These are phyloP conservation scores for Microtus oregoni DNA, from an alignment of 2,113 vertebrate species.

Conservation along the genomic window DNA sequence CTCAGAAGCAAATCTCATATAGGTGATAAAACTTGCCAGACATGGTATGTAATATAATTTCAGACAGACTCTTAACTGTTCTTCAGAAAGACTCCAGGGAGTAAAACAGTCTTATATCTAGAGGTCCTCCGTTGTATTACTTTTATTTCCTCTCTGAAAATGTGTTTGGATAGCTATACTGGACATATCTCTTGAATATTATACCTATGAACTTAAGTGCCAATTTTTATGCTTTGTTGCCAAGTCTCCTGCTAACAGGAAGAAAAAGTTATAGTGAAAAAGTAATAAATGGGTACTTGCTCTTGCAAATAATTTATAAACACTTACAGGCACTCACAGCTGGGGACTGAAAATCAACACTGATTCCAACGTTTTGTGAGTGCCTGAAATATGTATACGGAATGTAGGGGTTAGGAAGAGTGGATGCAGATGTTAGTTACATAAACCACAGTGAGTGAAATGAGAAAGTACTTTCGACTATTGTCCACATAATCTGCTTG, in stretches of 20 bases:
- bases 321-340: background rate
- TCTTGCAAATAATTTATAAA: conserved; percentile 23
- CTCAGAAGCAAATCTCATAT: conserved; percentile 71
- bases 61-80: conserved; percentile 68
- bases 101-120: conserved; percentile 59
- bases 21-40: conserved; percentile 75
- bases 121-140: conserved; percentile 19
- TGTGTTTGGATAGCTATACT: conserved; percentile 36
- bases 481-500: background rate
- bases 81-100: conserved; percentile 57
- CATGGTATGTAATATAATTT: conserved; percentile 75
- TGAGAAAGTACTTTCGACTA: background rate
- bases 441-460: background rate
- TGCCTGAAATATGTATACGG: background rate
- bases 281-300: background rate
- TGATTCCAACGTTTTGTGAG: background rate
- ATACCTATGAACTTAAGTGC: conserved; percentile 29
- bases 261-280: conserved; percentile 41
- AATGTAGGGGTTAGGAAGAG: background rate
- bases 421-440: background rate
- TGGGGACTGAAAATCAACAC: background rate
- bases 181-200: conserved; percentile 62
- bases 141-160: conserved; percentile 69
- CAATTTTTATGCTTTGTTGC: conserved; percentile 66
- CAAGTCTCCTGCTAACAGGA: conserved; percentile 50